These are phyloP conservation scores for Epinotia nisella DNA, from an alignment of 2,888 invertebrate genomes.

Conservation along the genomic window DNA sequence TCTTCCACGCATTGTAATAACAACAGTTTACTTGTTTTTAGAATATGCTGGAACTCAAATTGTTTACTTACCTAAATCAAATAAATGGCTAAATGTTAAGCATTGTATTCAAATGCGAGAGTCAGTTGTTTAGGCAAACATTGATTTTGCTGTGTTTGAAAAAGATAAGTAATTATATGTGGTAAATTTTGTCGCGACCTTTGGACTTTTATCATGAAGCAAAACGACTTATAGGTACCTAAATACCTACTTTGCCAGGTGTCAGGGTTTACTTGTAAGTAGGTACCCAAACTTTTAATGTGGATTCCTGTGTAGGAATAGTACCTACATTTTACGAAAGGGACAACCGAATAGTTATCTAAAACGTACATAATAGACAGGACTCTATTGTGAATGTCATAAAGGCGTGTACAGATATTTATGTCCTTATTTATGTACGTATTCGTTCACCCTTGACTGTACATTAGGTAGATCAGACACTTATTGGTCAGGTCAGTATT, in stretches of 20 bases:
- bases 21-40: slow-evolving; percentile 18
- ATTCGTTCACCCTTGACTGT: too few relatives aligned
- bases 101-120: slow-evolving; percentile 42
- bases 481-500: too few relatives aligned
- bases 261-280: not conserved
- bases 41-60: slow-evolving; percentile 13
- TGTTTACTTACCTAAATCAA: slow-evolving; percentile 22
- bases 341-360: too few relatives aligned
- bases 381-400: too few relatives aligned
- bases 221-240: slow-evolving; percentile 4
- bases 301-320: not conserved
- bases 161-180: slow-evolving; percentile 20
- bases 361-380: too few relatives aligned
- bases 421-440: too few relatives aligned
- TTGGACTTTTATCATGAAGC: slow-evolving; percentile 21
- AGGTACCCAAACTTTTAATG: slow-evolving; percentile 3
- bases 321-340: too few relatives aligned
- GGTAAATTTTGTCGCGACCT: slow-evolving; percentile 35
- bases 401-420: too few relatives aligned
- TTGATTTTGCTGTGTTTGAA: slow-evolving; percentile 32
- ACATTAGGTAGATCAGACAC: too few relatives aligned
- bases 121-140: slow-evolving; percentile 34
- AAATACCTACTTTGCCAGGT: slow-evolving; percentile 9
- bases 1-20: not conserved
- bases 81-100: slow-evolving; percentile 23